Evolutionary conservation across 2,888 invertebrate genomes (phyloP).

Genomic region (Acanthopleura granulata): DNA sequence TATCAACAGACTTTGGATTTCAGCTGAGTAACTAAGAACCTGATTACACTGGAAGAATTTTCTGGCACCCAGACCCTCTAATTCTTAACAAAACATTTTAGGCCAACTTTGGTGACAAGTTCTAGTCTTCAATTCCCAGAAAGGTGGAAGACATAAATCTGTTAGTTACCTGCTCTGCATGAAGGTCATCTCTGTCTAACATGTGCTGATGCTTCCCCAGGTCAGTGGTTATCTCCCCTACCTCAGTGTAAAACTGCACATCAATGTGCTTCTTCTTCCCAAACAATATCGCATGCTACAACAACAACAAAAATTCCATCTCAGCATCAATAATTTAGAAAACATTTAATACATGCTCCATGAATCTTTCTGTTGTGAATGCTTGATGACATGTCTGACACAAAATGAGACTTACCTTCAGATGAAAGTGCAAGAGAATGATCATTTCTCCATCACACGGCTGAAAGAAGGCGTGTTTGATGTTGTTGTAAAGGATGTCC

Average conservation of each 20-base stretch:
- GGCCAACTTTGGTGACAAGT: too few species aligned
- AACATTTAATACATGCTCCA: too few species aligned
- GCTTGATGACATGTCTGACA: too few species aligned
- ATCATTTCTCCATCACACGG: conserved; percentile 99
- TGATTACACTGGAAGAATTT: too few species aligned
- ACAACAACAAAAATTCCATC: conserved; percentile 21
- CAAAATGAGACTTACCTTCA: conserved; percentile 76
- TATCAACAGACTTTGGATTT: too few species aligned
- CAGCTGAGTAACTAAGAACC: too few species aligned
- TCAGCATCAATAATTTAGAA: too few species aligned
- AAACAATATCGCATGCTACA: conserved; percentile 96
- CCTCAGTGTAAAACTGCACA: conserved; percentile 99
- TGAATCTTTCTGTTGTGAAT: too few species aligned
- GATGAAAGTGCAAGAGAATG: conserved; percentile 97
- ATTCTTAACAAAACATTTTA: too few species aligned
- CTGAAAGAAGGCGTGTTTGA: conserved; percentile 99
- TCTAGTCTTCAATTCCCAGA: too few species aligned
- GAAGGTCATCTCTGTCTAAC: conserved; percentile 99
- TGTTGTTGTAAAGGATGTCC: conserved; percentile 98
- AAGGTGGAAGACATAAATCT: background rate
- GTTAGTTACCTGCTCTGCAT: conserved; percentile 86
- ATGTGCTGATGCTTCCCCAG: conserved; percentile 99
- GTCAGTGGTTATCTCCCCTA: conserved; percentile 99
- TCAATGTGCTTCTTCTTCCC: conserved; percentile 99
- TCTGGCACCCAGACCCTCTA: too few species aligned